Conservation (phyloP, 2,113 vertebrate species). For the Gobius niger region DNA sequence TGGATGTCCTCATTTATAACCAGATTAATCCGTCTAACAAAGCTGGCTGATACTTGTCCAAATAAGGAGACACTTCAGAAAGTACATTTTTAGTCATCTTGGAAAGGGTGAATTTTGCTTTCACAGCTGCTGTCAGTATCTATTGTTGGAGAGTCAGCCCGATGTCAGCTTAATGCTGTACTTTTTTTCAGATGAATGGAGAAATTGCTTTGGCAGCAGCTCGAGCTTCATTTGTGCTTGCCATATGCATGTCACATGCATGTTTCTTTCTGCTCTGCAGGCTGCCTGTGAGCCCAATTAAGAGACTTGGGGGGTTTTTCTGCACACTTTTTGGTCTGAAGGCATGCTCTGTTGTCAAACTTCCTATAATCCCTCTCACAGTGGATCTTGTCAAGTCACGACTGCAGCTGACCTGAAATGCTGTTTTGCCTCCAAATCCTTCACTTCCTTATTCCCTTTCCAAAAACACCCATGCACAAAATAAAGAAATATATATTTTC, state of each 20-base stretch:
- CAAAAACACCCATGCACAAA: neutral
- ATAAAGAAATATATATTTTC: too few species aligned
- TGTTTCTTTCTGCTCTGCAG: conserved; percentile 17
- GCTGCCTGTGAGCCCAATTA: conserved; percentile 40
- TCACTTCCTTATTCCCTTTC: conserved; percentile 19
- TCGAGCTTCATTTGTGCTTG: conserved; percentile 20
- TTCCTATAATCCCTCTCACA: conserved; percentile 43
- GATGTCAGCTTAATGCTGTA: conserved; percentile 41
- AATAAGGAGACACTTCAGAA: conserved; percentile 1
- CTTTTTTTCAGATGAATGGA: conserved; percentile 22
- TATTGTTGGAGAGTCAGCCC: conserved; percentile 45
- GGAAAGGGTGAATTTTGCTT: conserved; percentile 32
- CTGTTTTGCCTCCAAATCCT: conserved; percentile 12
- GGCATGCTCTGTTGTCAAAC: conserved; percentile 40
- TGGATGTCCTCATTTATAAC: conserved; percentile 2
- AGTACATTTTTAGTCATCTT: conserved; percentile 22
- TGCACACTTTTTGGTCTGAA: conserved; percentile 5
- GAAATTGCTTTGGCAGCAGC: conserved; percentile 13
- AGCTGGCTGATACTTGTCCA: neutral
- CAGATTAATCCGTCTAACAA: neutral
- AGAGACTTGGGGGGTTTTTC: conserved; percentile 13
- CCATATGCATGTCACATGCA: conserved; percentile 11
- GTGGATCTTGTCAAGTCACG: conserved; percentile 30
- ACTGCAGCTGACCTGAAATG: conserved; percentile 40
- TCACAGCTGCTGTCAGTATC: conserved; percentile 25